Base-by-base conservation (phyloP, 2,797 vertebrate species). In the Ambastaia sidthimunki region DNA sequence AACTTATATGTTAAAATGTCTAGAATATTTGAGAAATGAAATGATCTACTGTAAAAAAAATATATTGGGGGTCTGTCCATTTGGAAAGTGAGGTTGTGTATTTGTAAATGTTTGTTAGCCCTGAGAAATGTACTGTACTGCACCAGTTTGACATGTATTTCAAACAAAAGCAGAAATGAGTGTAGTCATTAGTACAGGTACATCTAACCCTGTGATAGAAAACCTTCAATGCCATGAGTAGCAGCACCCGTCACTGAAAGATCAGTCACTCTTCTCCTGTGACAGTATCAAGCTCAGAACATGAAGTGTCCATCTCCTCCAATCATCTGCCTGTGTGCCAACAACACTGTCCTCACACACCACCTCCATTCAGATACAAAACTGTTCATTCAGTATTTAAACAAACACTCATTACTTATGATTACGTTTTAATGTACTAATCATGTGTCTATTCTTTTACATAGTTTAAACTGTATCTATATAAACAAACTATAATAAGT, bases 241-340 rank as follows among this genome's bases (percentile, higher is more conserved):
- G 69, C 37, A 62, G 60, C 78, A 79, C 82, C 47, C 73, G 80
- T 18, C 77, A 73, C 57, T 28, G 76, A 65, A 74, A 74, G 70
- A 80, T 59, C 76, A 67, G 71, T 70, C 73, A 60, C 72, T 47
- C 52, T 81, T 59, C 65, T 69, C 54, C 68, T 68, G 37, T 69
- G 85, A 77, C 77, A 82, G 71, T 78, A 71, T 65, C 75, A 41
- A 74, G 63, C 76, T 74, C 78, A 80, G 77, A 73, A 84, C 59
- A 84, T 71, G 83, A 80, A 62, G 57, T 71, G 67, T 37, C 5
- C 34, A 37, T 73, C 76, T 54, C 37, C 60, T 28, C 74, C 47
- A 47, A 19, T 60, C 62, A 5, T 69, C 79, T 77, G 1, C 31
- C 67, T 50, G 70, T 37, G 19, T 72, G 52, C 12, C 4, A 6